These are phyloP conservation scores for Drosophila limbata DNA, from an alignment of 2,888 invertebrate genomes.

Conservation along the genomic window DNA sequence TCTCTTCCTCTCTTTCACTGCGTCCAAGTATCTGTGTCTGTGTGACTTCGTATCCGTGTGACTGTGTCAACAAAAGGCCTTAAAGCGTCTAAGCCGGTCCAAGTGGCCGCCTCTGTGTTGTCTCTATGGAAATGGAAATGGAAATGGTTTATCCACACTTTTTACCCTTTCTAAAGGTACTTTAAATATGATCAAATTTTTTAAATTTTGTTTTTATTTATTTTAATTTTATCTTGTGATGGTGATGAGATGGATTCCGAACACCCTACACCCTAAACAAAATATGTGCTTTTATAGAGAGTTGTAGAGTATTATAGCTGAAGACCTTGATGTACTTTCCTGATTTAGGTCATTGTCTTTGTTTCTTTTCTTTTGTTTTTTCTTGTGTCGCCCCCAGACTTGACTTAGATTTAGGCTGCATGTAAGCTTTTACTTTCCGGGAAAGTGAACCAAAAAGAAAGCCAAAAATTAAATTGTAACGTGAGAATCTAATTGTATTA, in stretches of 20 bases:
- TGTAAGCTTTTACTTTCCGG: slow-evolving; percentile 18
- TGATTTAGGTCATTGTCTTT: slow-evolving; percentile 53
- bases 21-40: slow-evolving; percentile 6
- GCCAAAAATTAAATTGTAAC: slow-evolving; percentile 3
- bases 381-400: slow-evolving; percentile 45
- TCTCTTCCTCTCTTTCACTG: background rate
- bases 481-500: slow-evolving; percentile 31
- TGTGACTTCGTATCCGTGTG: slow-evolving; percentile 23
- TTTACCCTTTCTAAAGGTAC: background rate
- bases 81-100: slow-evolving; percentile 48
- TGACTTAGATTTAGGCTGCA: slow-evolving; percentile 11
- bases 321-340: background rate
- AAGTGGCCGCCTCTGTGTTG: slow-evolving; percentile 43
- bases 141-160: slow-evolving; percentile 8
- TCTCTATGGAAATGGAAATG: slow-evolving; percentile 14
- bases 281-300: too few relatives aligned
- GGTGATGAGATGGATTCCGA: too few relatives aligned
- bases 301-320: slow-evolving; percentile 28
- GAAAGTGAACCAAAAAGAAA: slow-evolving; percentile 38
- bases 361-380: slow-evolving; percentile 46
- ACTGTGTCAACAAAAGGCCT: slow-evolving; percentile 56
- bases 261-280: too few relatives aligned
- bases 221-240: too few relatives aligned
- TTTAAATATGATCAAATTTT: background rate
- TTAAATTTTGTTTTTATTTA: background rate